These are phyloP conservation scores for mouse (Mus musculus) DNA, from an alignment of 2,113 vertebrate species.

Conservation along the genomic window DNA sequence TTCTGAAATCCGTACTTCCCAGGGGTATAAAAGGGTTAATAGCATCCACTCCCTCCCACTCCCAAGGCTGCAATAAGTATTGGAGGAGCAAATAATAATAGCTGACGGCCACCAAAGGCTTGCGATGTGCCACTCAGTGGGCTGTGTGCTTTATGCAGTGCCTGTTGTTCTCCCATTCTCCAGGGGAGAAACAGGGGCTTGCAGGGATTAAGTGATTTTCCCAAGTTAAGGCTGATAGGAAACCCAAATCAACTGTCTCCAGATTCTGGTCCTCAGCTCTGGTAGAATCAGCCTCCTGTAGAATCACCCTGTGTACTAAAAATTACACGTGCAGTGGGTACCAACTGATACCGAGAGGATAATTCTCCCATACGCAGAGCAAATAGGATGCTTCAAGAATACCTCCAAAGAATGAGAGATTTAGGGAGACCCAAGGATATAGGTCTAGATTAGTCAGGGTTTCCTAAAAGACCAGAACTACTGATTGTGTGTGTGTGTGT, in stretches of 20 bases:
- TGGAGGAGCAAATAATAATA: slow-evolving; percentile 14
- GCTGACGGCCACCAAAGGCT: not conserved
- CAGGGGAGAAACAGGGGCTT: not conserved
- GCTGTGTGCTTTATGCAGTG: not conserved
- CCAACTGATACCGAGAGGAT: not conserved
- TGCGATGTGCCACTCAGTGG: not conserved
- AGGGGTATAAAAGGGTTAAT: slow-evolving; percentile 68
- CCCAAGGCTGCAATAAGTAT: not conserved
- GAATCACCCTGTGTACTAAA: not conserved
- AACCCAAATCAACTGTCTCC: not conserved
- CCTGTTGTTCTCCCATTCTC: not conserved
- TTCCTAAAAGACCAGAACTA: not conserved
- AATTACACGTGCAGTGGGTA: not conserved
- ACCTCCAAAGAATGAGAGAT: not conserved
- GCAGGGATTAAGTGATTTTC: not conserved
- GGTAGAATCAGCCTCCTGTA: not conserved
- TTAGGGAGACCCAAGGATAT: not conserved
- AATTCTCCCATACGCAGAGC: not conserved
- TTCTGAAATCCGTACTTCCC: slow-evolving; percentile 49
- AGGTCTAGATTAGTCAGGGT: not conserved
- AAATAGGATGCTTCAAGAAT: not conserved
- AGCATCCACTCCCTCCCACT: slow-evolving; percentile 42
- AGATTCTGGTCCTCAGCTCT: not conserved
- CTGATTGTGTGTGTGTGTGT: not conserved
- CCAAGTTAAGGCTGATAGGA: not conserved